Evolutionary conservation across 2,888 invertebrate species (phyloP), one percentile per base, ranked within the genome.

Genomic region (Hydrotaea diabolus): DNA sequence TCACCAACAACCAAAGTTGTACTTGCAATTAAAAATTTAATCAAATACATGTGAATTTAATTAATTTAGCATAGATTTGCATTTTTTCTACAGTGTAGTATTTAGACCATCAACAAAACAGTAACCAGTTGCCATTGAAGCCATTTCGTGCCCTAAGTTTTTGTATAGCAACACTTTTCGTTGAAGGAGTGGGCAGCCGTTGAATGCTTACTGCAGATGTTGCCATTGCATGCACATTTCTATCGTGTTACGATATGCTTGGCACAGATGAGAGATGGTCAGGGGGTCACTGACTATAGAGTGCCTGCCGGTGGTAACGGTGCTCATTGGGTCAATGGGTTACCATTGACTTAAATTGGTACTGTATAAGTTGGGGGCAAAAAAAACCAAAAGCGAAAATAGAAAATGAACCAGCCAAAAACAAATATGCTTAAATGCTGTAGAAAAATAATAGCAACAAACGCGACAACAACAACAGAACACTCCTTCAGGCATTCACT

Each of bases 311-410:
- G 55, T 55, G 55, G 21, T 21, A 17, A 55, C 55, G 19, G 7
- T 83, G 75, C 75, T 82, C 76, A 82, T 82, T 85, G 73, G 85
- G 85, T 85, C 85, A 85, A 79, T 85, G 85, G 85, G 85, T 77
- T 82, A 85, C 79, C 85, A 85, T 85, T 85, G 85, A 85, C 85
- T 85, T 85, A 79, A 85, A 85, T 85, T 79, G 69, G 66, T 85
- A 73, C 36, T 79, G 69, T 82, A 85, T 78, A 85, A 85, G 79
- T 77, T 80, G 76, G 77, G 66, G 80, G 80, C 62, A 71, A 2
- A 5, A 57, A 80, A 19, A 80, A 69, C 21, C 19, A 62, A 71
- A 57, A 11, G n/a, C n/a, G n/a, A n/a, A 11, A 46, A 69, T 13
- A 46, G 46, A 66, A n/a, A 49, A 17, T 15, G 31, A 43, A 19